Conservation (phyloP, 1,140 invertebrate species). For the Philaenus spumarius region DNA sequence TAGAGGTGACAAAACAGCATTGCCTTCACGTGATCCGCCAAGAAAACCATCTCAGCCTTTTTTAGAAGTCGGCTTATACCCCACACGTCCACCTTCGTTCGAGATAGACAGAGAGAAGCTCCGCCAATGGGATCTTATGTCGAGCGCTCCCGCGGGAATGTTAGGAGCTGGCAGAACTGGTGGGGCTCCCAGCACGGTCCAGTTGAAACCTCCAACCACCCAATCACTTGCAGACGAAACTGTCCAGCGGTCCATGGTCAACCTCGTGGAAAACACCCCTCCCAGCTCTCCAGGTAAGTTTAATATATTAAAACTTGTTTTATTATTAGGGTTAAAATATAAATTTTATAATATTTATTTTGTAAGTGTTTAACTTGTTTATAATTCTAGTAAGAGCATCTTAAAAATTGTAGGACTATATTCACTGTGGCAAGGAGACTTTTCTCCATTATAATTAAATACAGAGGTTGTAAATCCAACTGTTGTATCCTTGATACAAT, state of each 20-base stretch:
- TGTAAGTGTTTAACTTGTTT: no score
- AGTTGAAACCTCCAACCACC: no score
- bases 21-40: slow-evolving; percentile 10
- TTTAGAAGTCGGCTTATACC: slow-evolving; percentile 50
- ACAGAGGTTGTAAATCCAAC: no score
- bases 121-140: slow-evolving; percentile 80
- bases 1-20: slow-evolving; percentile 10
- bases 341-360: neutral
- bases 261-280: slow-evolving; percentile 21
- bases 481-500: no score
- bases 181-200: no score
- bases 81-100: slow-evolving; percentile 30
- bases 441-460: no score
- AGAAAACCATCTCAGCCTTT: slow-evolving; percentile 39
- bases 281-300: slow-evolving; percentile 30
- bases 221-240: slow-evolving; percentile 7
- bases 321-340: neutral
- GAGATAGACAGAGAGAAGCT: slow-evolving; percentile 78
- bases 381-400: no score
- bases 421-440: no score
- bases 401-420: no score
- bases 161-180: slow-evolving; percentile 17
- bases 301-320: neutral
- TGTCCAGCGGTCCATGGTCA: neutral
- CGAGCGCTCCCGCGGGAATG: slow-evolving; percentile 55